phyloP scores from a whole-genome alignment of 2,797 vertebrate species.

The Helostoma temminkii region DNA sequence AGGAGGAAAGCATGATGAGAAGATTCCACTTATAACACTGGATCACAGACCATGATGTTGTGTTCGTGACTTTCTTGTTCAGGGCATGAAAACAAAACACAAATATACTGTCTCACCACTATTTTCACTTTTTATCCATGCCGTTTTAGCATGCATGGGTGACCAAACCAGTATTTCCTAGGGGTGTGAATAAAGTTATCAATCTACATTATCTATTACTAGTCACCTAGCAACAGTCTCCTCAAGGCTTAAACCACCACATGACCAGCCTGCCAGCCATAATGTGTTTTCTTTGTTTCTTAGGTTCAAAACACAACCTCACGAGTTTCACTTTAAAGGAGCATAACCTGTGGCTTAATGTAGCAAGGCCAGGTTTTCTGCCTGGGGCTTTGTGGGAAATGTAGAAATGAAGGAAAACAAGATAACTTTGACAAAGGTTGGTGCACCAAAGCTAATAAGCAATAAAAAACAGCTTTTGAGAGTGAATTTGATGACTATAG shows the following conservation, averaged over 20 bases:
- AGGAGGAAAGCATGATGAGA: neutral
- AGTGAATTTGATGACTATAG: constrained; percentile 2
- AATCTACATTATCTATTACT: neutral
- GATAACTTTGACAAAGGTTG: neutral
- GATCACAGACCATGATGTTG: neutral
- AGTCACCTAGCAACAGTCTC: constrained; percentile 23
- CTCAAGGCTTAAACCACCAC: constrained; percentile 4
- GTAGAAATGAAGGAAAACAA: neutral
- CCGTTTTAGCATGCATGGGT: neutral
- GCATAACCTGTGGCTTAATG: constrained; percentile 6
- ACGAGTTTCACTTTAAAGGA: constrained; percentile 5
- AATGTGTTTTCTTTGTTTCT: neutral
- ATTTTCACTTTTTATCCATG: constrained; percentile 9
- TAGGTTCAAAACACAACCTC: constrained; percentile 8
- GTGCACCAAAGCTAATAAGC: neutral
- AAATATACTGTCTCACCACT: neutral
- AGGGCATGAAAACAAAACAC: constrained; percentile 8
- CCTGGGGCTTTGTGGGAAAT: constrained; percentile 7
- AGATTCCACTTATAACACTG: neutral
- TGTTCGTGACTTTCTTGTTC: neutral
- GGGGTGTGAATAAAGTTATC: neutral
- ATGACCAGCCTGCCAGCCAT: neutral
- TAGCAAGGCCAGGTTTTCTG: neutral
- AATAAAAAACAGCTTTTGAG: neutral
- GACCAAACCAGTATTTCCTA: neutral